Base-by-base conservation (phyloP, 2,888 invertebrate species). In the Julus scanicus region DNA sequence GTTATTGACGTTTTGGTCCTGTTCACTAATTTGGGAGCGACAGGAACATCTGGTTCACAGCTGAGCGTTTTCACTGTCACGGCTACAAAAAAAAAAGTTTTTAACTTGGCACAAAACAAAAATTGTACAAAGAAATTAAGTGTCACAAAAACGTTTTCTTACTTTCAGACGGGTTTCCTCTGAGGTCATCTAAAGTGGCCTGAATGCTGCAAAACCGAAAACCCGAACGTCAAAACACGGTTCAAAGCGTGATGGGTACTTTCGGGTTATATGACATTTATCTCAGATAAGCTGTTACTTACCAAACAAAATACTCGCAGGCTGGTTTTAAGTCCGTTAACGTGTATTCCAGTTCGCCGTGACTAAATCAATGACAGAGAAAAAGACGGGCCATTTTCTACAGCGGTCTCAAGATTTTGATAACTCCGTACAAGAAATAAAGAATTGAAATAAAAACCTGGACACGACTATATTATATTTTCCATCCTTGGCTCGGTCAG, bases 261-360 rank as follows among this genome's bases (percentile, higher is more conserved):
- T 49, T 49, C 9, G 49, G 13, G 9, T 49, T 11, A 49, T 13
- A 49, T 49, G 49, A 1, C 6, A 49, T 13, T 13, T 11, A 15
- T 15, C 57, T 15, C 4, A 57, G 15, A 48, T 48, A 48, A 57
- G 57, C 15, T 0, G 17, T 15, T 17, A 90, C 92, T 91, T 91
- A 93, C 93, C 96, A 95, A 90, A 97, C 95, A 89, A 95, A 95
- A 93, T 97, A 97, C 92, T 96, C 96, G 91, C 96, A 95, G n/a
- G 96, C 96, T 17, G 97, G 97, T 92, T 95, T 95, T 91, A 97
- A 93, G 92, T 97, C 97, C 92, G 96, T 95, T 48, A 88, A 13
- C 13, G 84, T 88, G 57, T 88, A 88, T 17, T 88, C 88, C 85
- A 88, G 44, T n/a, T 44, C 85, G 8, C 37, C 40, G 40, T 53